Base-by-base conservation (phyloP, 2,797 vertebrate species). In the Notolabrus celidotus region DNA sequence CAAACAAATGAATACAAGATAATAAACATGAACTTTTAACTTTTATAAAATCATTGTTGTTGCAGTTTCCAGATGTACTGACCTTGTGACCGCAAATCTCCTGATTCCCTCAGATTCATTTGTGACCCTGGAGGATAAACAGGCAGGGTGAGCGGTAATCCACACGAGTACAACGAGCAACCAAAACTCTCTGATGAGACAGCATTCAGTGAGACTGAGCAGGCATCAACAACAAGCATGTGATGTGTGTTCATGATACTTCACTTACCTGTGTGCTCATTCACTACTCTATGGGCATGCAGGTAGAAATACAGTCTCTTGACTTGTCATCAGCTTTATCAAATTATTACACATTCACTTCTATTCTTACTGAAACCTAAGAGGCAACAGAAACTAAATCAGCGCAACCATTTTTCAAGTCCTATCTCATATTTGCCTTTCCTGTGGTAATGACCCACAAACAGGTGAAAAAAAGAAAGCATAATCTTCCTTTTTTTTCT, bases 21-120 rank as follows among this genome's bases (percentile, higher is more conserved):
- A n/a, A n/a, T n/a, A n/a, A 41, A 8, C 45, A 36, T 5, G 0
- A 56, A 22, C 19, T 0, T 50, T 1, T 15, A 31, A 34, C 9
- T 15, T 1, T 15, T 33, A 36, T 25, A 1, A 7, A n/a, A 27
- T 19, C 7, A 12, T 50, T 46, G 23, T 59, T 1, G 1, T 15
- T 31, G 27, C 25, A 54, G 54, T 17, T 34, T n/a, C 39, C 57
- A 31, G 22, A 39, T 3, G 27, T 1, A 80, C 95, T 92, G 75
- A 97, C 97, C 97, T 96, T 98, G 97, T 94, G 96, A 97, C 91
- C 97, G 96, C 93, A 98, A 96, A 93, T 98, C 97, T 95, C 96
- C 96, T 88, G 96, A 97, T 94, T 98, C 97, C 94, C 97, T 97
- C 96, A 98, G 96, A 94, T 98, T 98, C 95, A 96, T 98, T 96